Evolutionary conservation across 53 echinoderm and acorn worm species (phyloP), one percentile per base, ranked within the genome.

Genomic region (Hippasteria phrygiana): DNA sequence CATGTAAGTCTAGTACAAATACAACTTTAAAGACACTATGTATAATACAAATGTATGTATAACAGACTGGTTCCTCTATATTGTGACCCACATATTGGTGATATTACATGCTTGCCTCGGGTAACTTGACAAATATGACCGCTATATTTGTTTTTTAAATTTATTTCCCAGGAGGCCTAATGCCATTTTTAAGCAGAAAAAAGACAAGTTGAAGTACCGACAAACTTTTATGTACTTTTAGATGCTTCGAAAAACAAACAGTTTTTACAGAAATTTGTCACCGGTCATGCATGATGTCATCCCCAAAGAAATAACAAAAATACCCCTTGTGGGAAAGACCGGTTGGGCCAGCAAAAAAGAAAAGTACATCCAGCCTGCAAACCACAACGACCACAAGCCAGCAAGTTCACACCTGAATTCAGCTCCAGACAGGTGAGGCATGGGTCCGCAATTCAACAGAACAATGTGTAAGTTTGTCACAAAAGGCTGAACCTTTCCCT

Each of bases 321-420:
- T 14, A 3, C 8, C 7, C 48, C 3, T 33, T 27, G 32, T 67
- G 0, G 42, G 41, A 27, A 42, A 67, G 4, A 4, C 27, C 41
- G 4, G 26, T 73, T 41, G 73, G 41, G 43, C 42, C 20, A 40
- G 43, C 36, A 73, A 20, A 31, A 65, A 31, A 82, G 33, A 28
- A 82, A 82, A 63, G 82, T 43, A 65, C 41, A 31, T 3, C 22
- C 20, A 73, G 42, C 43, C 66, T 31, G 34, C 13, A 46, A 85
- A 85, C 85, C 85, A 85, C 85, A 85, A 85, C 17, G 32, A 3
- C 26, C 66, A 29, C 5, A 20, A 79, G 38, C 39, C 56, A 41
- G 40, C 35, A n/a, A 48, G 8, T 48, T 55, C 35, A 50, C 85
- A 50, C 70, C 85, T 70, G 85, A 38, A 39, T 39, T 78, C 37